Evolutionary conservation across 2,113 vertebrate genomes (phyloP).

Genomic region (Otis tarda): DNA sequence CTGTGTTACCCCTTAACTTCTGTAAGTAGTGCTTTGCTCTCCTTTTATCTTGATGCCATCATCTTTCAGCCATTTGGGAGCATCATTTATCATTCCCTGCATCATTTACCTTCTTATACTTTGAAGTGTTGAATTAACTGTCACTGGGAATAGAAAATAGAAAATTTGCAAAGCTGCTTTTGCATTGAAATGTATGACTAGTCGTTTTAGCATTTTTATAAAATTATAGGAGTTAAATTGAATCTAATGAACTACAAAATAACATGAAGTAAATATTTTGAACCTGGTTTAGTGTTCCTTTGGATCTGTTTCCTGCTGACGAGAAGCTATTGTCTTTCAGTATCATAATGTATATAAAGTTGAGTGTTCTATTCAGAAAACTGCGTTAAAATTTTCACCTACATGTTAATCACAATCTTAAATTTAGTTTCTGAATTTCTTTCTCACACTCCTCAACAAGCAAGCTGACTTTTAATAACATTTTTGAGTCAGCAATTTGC

Average conservation of each 20-base stretch:
- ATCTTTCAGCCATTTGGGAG: slow-evolving; percentile 78
- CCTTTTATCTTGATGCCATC: slow-evolving; percentile 72
- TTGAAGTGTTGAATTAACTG: slow-evolving; percentile 85
- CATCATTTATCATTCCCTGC: slow-evolving; percentile 85
- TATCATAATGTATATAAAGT: background rate
- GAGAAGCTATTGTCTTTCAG: background rate
- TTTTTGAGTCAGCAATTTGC: background rate
- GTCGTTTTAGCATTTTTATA: slow-evolving; percentile 47
- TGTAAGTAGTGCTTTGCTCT: slow-evolving; percentile 45
- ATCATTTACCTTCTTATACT: slow-evolving; percentile 81
- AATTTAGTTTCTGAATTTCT: background rate
- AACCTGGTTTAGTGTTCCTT: slow-evolving; percentile 6
- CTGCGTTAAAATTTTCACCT: background rate
- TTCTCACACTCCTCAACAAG: background rate
- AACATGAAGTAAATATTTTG: slow-evolving; percentile 9
- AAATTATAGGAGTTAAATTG: background rate
- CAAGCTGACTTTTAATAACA: background rate
- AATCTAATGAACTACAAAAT: slow-evolving; percentile 22
- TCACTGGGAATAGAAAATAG: slow-evolving; percentile 75
- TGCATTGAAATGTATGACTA: slow-evolving; percentile 30
- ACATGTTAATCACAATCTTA: background rate
- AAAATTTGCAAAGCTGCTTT: slow-evolving; percentile 44
- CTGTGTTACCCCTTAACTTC: slow-evolving; percentile 52
- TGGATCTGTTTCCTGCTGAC: background rate
- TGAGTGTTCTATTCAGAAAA: background rate